Percentiles rank a stretch among this genome's conserved stretches.
Conservation (phyloP, 2,888 invertebrate species). For the Sympetrum striolatum region DNA sequence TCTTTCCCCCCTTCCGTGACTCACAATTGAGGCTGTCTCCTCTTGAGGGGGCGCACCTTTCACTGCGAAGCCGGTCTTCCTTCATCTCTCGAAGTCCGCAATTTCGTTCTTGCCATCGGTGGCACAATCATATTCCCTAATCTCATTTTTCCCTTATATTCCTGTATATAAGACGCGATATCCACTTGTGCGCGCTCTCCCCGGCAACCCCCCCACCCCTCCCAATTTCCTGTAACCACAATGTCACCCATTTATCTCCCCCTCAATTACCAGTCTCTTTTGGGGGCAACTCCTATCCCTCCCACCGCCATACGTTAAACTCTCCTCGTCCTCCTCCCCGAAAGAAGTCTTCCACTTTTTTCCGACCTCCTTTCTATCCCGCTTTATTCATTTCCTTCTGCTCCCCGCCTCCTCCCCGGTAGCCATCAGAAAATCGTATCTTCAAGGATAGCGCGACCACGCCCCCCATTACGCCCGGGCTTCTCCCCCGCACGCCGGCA, state of each 20-base stretch:
- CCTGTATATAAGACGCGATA: not conserved
- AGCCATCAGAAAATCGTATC: not conserved
- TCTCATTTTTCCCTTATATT: not conserved
- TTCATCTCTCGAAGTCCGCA: not conserved
- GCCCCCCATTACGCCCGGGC: not conserved
- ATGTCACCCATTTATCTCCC: not conserved
- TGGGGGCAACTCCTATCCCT: not conserved
- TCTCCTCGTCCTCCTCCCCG: not conserved
- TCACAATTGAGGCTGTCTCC: not conserved
- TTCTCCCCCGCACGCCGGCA: not conserved
- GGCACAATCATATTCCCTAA: not conserved
- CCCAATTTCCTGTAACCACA: not conserved
- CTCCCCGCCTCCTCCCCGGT: not conserved
- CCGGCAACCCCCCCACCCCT: not conserved
- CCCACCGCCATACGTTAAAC: not conserved
- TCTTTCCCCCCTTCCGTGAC: not conserved
- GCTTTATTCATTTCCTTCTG: not conserved
- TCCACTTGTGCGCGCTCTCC: not conserved
- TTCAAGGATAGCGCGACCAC: not conserved
- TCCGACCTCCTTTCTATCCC: not conserved
- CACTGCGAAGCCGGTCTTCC: not conserved
- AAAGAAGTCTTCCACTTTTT: not conserved
- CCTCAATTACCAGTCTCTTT: not conserved
- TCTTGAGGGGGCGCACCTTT: not conserved
- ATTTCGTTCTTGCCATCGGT: not conserved